Percentiles rank a stretch among this genome's conserved stretches.
These are phyloP conservation scores for Lepeophtheirus nordmannii DNA, from an alignment of 2,888 invertebrate species.

Conservation along the genomic window DNA sequence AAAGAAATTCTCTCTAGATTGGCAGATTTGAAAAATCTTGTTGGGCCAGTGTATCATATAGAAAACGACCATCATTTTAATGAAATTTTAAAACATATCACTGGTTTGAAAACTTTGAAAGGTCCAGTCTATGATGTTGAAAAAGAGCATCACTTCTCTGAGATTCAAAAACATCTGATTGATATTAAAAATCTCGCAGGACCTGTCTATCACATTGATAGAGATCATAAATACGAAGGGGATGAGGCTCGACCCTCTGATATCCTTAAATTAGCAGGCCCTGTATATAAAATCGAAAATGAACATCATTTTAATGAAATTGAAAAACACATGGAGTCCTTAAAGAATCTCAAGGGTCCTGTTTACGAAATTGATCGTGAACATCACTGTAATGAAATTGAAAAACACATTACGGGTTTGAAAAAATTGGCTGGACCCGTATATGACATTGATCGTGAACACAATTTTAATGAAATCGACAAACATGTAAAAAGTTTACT, in stretches of 20 bases:
- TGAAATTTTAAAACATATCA: conserved; percentile 13
- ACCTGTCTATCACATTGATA: conserved; percentile 21
- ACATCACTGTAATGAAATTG: conserved; percentile 6
- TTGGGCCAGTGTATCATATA: conserved; percentile 16
- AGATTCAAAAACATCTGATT: conserved; percentile 2
- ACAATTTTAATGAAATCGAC: conserved; percentile 12
- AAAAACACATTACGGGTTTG: neutral
- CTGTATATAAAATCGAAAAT: conserved; percentile 19
- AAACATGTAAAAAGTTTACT: neutral
- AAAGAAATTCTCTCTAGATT: neutral
- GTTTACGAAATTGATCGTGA: conserved; percentile 17
- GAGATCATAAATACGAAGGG: neutral
- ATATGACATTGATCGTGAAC: conserved; percentile 11
- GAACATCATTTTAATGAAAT: conserved; percentile 20
- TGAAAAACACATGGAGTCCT: conserved; percentile 6
- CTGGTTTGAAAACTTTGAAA: conserved; percentile 18
- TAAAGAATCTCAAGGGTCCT: conserved; percentile 19
- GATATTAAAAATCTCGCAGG: conserved; percentile 15
- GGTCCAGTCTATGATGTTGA: conserved; percentile 22
- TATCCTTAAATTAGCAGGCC: neutral
- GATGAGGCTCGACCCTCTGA: neutral
- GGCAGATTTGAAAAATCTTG: neutral
- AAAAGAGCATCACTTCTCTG: conserved; percentile 5
- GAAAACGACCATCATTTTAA: conserved; percentile 19
- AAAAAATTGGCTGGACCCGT: conserved; percentile 18